These are phyloP conservation scores for Pyrrhia umbra DNA, from an alignment of 2,888 invertebrate genomes.

Conservation along the genomic window DNA sequence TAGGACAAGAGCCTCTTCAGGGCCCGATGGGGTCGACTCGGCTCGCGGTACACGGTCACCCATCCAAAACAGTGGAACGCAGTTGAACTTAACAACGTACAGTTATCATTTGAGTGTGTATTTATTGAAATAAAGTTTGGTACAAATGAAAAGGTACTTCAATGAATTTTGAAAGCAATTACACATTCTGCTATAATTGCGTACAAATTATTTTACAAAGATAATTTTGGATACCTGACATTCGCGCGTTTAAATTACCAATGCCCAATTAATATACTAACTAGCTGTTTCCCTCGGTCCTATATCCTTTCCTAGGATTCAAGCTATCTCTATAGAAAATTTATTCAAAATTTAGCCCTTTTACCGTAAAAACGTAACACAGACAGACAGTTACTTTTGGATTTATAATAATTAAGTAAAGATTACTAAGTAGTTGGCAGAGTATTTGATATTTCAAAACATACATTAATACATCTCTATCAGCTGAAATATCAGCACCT, in stretches of 20 bases:
- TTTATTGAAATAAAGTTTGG: neutral
- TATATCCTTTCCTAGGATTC: no score
- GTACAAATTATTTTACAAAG: neutral
- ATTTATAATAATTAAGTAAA: no score
- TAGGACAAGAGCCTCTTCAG: neutral
- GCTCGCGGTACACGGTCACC: neutral
- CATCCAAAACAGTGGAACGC: neutral
- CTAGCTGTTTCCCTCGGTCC: no score
- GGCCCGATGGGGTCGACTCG: neutral
- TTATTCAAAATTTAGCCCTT: no score
- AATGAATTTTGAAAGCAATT: neutral
- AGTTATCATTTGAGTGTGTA: neutral
- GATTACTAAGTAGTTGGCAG: no score
- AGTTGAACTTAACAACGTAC: neutral
- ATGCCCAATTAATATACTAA: neutral
- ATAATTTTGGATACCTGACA: neutral
- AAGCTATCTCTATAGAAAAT: no score
- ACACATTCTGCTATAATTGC: neutral
- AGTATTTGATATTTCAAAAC: no score
- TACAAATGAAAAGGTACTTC: no score
- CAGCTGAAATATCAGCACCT: no score
- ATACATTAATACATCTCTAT: no score
- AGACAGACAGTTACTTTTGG: no score
- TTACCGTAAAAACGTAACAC: no score
- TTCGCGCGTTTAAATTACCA: neutral